Base-by-base conservation (phyloP, 2,797 vertebrate species). In the Bucorvus abyssinicus region DNA sequence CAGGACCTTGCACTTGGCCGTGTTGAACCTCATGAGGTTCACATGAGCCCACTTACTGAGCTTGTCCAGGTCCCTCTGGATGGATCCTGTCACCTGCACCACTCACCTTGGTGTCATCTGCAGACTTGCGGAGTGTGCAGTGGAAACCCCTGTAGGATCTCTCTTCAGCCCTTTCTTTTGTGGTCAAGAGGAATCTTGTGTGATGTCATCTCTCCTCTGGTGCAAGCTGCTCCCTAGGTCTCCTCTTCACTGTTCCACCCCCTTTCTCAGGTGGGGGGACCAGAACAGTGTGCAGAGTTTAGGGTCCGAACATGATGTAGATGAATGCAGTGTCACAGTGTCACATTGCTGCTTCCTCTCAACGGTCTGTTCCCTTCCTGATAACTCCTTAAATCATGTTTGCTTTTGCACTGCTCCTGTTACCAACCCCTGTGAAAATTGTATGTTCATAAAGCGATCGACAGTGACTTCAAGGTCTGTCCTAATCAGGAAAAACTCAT, bases 261-360 rank as follows among this genome's bases (percentile, higher is more conserved):
- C 9, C 8, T 24, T 44, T 26, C 18, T 38, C 14, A 29, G n/a
- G 5, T 9, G 26, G 10, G 5, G 26, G 27, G 18, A 34, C 47
- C 47, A 44, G 24, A 53, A 4, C 61, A n/a, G 9, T 2, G 0
- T 36, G 56, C 32, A 4, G 70, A 42, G 12, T 32, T 79, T 9
- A 26, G 40, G 55, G 10, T 16, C 2, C 0, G 0, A 42, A 16
- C 0, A 1, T 23, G 20, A 32, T 42, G 45, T 55, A 14, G 52
- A 21, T 0, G 2, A 68, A 8, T 12, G 20, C 56, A 12, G 17
- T 30, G 29, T 70, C 13, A 4, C 22, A 18, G 23, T 30, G 30
- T 68, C 23, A 9, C 27, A 1, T 20, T 88, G 50, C 70, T 90
- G 70, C 81, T 76, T 44, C 53, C 38, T 81, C 8, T 44, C 60